Conservation (phyloP, 2,888 invertebrate species). For the Clunio marinus region DNA sequence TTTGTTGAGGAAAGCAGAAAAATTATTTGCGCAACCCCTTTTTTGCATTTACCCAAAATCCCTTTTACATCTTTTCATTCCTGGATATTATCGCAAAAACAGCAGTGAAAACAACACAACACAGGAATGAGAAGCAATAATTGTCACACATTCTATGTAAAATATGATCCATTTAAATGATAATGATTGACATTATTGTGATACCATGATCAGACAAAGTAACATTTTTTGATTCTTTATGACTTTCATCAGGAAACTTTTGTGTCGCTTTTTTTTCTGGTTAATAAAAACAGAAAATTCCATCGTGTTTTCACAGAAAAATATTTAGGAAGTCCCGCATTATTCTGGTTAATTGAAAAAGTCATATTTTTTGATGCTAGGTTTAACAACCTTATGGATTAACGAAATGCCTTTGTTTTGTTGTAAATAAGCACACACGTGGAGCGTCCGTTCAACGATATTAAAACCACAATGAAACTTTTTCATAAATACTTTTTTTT, state of each 20-base stretch:
- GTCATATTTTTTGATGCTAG: neutral
- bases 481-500: neutral
- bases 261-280: neutral
- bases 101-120: neutral
- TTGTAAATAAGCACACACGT: neutral
- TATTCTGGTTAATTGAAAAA: slow-evolving; percentile 7
- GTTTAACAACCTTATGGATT: slow-evolving; percentile 8
- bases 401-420: neutral
- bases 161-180: slow-evolving; percentile 36
- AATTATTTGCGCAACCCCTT: slow-evolving; percentile 20
- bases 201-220: slow-evolving; percentile 1
- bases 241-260: neutral
- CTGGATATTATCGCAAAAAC: slow-evolving; percentile 5
- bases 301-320: neutral
- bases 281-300: neutral
- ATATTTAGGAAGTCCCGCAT: slow-evolving; percentile 14
- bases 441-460: neutral
- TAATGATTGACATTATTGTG: slow-evolving; percentile 29
- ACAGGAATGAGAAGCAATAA: slow-evolving; percentile 20
- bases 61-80: too few relatives aligned
- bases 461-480: neutral
- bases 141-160: slow-evolving; percentile 33
- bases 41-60: too few relatives aligned
- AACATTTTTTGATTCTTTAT: neutral
- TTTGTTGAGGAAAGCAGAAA: too few relatives aligned